These are phyloP conservation scores for Cyanoramphus novaezelandiae DNA, from an alignment of 2,113 vertebrate genomes.

Conservation along the genomic window DNA sequence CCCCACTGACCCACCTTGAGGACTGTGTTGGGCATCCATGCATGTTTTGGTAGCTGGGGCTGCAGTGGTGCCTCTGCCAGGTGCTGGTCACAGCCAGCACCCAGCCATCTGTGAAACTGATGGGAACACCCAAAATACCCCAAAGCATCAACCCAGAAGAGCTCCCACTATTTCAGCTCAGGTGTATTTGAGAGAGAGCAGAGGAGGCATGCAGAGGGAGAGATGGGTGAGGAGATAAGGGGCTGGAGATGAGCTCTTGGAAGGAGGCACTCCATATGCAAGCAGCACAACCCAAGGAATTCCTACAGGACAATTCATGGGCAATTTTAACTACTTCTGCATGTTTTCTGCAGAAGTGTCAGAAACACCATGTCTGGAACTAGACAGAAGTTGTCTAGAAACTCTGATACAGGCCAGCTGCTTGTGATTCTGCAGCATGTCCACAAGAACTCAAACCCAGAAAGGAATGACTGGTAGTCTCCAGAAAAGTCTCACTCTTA, in stretches of 20 bases:
- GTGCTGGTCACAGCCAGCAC: neutral
- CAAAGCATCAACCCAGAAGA: neutral
- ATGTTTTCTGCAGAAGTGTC: neutral
- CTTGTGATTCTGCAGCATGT: neutral
- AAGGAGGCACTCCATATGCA: neutral
- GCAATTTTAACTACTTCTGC: neutral
- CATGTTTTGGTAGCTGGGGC: neutral
- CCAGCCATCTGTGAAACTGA: neutral
- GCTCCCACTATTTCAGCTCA: neutral
- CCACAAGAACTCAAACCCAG: neutral
- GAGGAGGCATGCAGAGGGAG: neutral
- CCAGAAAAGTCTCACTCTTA: neutral
- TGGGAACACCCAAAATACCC: neutral
- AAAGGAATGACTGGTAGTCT: neutral
- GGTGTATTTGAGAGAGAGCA: neutral
- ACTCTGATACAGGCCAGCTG: neutral
- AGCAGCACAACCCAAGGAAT: neutral
- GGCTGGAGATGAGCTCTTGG: neutral
- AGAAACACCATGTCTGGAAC: neutral
- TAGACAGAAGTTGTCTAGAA: neutral
- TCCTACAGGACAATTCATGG: neutral
- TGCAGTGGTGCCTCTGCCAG: neutral
- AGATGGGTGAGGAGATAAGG: neutral
- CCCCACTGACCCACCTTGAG: fast-evolving
- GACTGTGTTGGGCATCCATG: fast-evolving